Evolutionary conservation across 1,140 invertebrate species (phyloP), one percentile per base, ranked within the genome.

Genomic region (Drosophila tristis): DNA sequence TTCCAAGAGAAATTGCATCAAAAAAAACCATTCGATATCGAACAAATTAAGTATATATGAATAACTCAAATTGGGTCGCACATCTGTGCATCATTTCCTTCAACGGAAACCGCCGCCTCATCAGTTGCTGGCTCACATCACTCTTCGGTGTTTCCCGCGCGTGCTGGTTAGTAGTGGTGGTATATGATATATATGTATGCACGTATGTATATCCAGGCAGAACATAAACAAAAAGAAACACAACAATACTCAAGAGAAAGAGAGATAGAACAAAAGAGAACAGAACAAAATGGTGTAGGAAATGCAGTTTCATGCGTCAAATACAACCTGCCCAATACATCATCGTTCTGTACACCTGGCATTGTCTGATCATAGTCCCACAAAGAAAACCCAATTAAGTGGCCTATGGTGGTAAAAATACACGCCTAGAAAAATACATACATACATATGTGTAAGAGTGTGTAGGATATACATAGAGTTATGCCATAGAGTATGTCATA

Each of bases 291-390:
- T 48, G 2, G 50, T 49, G 63, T 5, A 13, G 35, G 1, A 39
- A 59, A 79, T 73, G 62, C 76, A 78, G 58, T 64, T 31, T 39
- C 80, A 86, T 86, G 74, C 75, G 63, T 74, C 63, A 13, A 86
- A 80, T 89, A 90, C 78, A 90, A 91, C 96, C 96, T 97, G 94
- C 96, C 96, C 92, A 97, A 94, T 93, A 94, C 95, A 94, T 97
- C 96, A 94, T 97, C 96, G 93, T 95, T 95, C 55, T 73, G 68
- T 91, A 95, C 94, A 90, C 96, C 96, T 90, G 95, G 95, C 92
- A 97, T 94, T 80, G 94, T 95, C 80, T 96, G 94, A 94, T 97
- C 96, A 94, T 95, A 97, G 94, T 97, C 96, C 96, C 96, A 97
- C 90, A 96, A 93, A 92, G 95, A 94, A 92, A 96, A 93, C 90